These are phyloP conservation scores for Boloria euphrosyne DNA, from an alignment of 2,888 invertebrate genomes.

Conservation along the genomic window DNA sequence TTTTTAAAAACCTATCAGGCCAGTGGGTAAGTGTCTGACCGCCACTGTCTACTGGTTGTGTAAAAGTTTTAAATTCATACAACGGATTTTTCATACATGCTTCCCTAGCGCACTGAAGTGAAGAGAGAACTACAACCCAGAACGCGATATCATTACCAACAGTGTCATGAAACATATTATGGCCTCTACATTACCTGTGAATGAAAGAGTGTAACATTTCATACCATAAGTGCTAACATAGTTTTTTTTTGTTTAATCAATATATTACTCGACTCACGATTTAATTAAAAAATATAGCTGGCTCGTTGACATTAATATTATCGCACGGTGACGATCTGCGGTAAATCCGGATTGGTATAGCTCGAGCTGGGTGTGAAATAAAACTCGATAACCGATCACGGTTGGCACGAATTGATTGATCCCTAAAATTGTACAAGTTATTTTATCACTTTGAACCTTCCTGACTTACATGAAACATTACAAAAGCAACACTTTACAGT, in stretches of 20 bases:
- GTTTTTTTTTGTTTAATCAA: neutral
- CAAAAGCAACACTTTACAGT: no score
- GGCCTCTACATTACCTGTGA: neutral
- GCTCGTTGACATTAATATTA: slow-evolving; percentile 45
- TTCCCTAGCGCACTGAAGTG: no score
- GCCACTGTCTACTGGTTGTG: no score
- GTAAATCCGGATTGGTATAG: slow-evolving; percentile 55
- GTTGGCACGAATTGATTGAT: slow-evolving; percentile 52
- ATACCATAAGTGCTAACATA: neutral
- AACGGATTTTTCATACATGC: no score
- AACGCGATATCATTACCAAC: no score
- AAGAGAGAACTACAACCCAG: no score
- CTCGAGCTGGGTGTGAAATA: slow-evolving; percentile 55
- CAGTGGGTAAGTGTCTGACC: no score
- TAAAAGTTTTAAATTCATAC: no score
- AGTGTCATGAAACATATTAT: no score
- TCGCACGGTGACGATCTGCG: slow-evolving; percentile 59
- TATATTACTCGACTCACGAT: slow-evolving; percentile 22
- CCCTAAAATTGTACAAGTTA: slow-evolving; percentile 9
- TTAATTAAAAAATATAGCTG: slow-evolving; percentile 41
- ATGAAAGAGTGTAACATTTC: neutral
- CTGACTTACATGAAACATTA: neutral
- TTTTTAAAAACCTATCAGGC: no score
- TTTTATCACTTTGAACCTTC: neutral
- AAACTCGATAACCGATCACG: slow-evolving; percentile 60